Base-by-base conservation (phyloP, 1,140 invertebrate species). In the Heliconius hermathena region DNA sequence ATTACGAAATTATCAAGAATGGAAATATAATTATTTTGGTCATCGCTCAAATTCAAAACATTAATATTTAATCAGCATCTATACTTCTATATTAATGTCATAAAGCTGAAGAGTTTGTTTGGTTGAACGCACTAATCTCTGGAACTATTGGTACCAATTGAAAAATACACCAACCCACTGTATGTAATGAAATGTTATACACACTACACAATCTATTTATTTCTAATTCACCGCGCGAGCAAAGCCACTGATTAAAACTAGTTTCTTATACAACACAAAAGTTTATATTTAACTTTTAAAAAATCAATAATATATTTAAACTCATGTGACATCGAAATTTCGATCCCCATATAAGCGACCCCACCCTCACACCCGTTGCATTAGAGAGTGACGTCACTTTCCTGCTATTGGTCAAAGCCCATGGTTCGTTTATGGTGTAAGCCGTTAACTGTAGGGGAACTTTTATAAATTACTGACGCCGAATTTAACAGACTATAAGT, bases 351-450 rank as follows among this genome's bases (percentile, higher is more conserved):
- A 16, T 29, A 29, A 29, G 26, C 26, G 26, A 66, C 60, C 36
- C 57, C 75, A 41, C 36, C 38, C 22, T 3, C 33, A 38, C 20
- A 5, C 18, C 16, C 41, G 3, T 11, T 49, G 18, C 46, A 74
- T 52, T 70, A 70, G 74, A 74, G 3, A 60, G 52, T 70, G 72
- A 73, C 73, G 77, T 79, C 77, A 78, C 57, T 41, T n/a, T 22
- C 8, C 57, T 74, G 38, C 36, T 41, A 79, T 79, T 79, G 77
- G 77, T 79, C 26, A 22, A 79, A 16, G n/a, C 16, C 41, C 52
- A 33, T 74, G 73, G 49, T 52, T 13, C 75, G 29, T 66, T 46
- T 33, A 76, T 76, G 57, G 38, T 36, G 54, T 33, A 33, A 73
- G 57, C 26, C 54, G 54, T 49, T 22, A 73, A 74, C 52, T 38